Evolutionary conservation across 2,888 invertebrate genomes (phyloP), one percentile per base, ranked within the genome.

Genomic region (Eilema caniola): DNA sequence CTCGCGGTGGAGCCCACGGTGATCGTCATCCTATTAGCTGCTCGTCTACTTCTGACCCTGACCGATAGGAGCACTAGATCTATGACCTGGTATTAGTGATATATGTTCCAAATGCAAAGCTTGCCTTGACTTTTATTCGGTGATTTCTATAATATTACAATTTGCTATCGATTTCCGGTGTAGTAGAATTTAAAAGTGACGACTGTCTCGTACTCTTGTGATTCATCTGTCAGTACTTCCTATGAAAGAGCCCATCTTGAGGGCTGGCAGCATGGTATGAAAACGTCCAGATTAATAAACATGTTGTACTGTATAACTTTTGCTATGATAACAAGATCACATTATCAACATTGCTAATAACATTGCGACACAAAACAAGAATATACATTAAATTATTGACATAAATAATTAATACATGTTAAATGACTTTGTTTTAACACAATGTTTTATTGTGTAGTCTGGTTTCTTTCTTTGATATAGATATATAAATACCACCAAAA

Each of bases 1-100:
- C 63, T 24, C 37, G 25, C 61, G 20, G 53, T 56, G 71, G 53
- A 62, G 57, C 74, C 8, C 61, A 37, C 81, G 76, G 69, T 75
- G 37, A 10, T 37, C 59, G 24, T 25, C 37, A 25, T 59, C 2
- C 28, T 28, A 5, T 2, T 5, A 59, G 66, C 57, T 66, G 33
- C 4, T 33, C 33, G 11, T 24, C 37, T 33, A 66, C 59, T 12
- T 59, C 37, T 61, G 61, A 23, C 67, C 60, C 23, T 67, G 60
- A 31, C 53, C 12, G 28, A n/a, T 24, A 57, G 24, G 33, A 23
- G 33, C 24, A 66, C 66, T 23, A 37, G 33, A 66, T 20, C 20
- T 16, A 12, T 16, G 28, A n/a, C 47, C 53, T 25, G 25, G n/a
- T 24, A 12, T 57, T 57, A 24, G 33, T 53, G 64, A 65, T 53